Percentiles rank a stretch among this genome's conserved stretches.
These are phyloP conservation scores for Mormyrops boulengeri DNA, from an alignment of 2,797 vertebrate genomes.

Conservation along the genomic window DNA sequence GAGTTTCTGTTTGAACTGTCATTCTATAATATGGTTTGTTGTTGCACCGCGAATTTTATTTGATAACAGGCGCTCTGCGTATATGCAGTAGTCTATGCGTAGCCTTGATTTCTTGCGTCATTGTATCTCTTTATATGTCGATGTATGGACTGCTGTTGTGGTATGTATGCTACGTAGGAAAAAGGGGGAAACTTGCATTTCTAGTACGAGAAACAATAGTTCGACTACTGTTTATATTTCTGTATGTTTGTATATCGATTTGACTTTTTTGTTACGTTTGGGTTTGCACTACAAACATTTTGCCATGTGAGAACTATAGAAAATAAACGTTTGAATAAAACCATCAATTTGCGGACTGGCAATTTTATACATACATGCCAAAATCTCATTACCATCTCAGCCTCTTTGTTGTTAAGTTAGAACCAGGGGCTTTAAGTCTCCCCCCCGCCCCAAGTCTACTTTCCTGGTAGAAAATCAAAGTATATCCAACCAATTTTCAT, in stretches of 20 bases:
- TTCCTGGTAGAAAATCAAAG: background rate
- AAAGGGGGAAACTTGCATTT: background rate
- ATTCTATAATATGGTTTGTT: slow-evolving; percentile 3
- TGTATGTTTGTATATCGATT: slow-evolving; percentile 24
- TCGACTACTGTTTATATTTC: slow-evolving; percentile 20
- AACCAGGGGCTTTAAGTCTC: background rate
- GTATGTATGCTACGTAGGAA: background rate
- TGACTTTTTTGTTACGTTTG: slow-evolving; percentile 9
- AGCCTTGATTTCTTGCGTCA: background rate
- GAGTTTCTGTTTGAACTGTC: background rate
- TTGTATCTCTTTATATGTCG: background rate
- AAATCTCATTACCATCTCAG: background rate
- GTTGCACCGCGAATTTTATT: background rate
- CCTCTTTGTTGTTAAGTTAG: background rate
- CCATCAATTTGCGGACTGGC: background rate
- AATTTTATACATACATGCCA: background rate
- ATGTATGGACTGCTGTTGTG: slow-evolving; percentile 4
- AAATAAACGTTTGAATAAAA: slow-evolving; percentile 45
- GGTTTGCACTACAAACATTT: slow-evolving; percentile 8
- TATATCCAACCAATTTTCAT: background rate
- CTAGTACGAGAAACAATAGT: background rate
- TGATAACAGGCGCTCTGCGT: background rate
- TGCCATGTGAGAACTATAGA: slow-evolving; percentile 10
- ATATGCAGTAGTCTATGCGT: background rate
- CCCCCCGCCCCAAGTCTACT: background rate